Base-by-base conservation (phyloP, 2,113 vertebrate species). In the Monopterus albus region DNA sequence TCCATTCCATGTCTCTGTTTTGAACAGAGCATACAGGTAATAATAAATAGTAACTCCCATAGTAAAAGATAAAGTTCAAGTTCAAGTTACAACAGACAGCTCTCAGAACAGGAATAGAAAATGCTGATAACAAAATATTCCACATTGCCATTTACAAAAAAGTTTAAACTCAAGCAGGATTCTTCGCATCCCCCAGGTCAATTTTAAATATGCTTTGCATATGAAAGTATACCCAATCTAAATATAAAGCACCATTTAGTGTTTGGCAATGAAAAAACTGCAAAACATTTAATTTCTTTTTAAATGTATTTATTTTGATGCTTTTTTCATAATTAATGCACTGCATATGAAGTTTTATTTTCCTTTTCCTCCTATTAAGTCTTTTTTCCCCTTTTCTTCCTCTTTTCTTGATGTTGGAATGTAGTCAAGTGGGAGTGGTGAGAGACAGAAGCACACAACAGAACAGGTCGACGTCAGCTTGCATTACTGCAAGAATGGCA, bases 81-180 rank as follows among this genome's bases (percentile, higher is more conserved):
- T 98, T 98, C 96, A 98, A 97, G 96, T 98, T 98, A 99, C 96
- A 96, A 98, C 97, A 98, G 97, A 99, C 97, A 98, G 95, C 96
- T 97, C 96, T 98, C 95, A 96, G 96, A 96, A 98, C 95, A 98
- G 96, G 96, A 98, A 98, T 98, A 98, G 96, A 99, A 98, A 99
- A 99, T 95, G 96, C 96, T 96, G 95, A 98, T 99, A 99, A 98
- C 96, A 99, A 99, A 99, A 98, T 99, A 98, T 97, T 98, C 95
- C 95, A 94, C 97, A 98, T 98, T 98, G 96, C 97, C 97, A 98
- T 98, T 98, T 98, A 98, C 96, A 98, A 99, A 99, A 98, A 98
- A 96, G 95, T 97, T 94, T 96, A 93, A 94, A 97, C 96, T 97
- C 93, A 96, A 98, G 95, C 94, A 95, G 95, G 95, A 95, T 94